A percentile compares a stretch with the other conserved stretches of the same genome.
phyloP scores from a whole-genome alignment of 2,888 invertebrate genomes.

The Drosophila monieri region DNA sequence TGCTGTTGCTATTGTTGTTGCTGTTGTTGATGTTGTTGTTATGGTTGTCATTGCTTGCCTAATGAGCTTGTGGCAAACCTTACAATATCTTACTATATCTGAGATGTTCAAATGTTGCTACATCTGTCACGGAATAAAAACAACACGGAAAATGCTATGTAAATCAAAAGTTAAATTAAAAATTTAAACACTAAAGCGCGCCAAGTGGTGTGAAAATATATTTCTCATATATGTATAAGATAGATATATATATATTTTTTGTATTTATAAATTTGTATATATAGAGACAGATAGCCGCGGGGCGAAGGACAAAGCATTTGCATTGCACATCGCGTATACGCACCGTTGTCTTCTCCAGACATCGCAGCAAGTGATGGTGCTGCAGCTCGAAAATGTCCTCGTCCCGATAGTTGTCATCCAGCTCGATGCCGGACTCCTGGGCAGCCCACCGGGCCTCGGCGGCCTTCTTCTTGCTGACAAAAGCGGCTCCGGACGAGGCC shows the following conservation, averaged over 20 bases:
- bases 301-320: conserved; percentile 6
- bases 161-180: conserved; percentile 46
- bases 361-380: conserved; percentile 98
- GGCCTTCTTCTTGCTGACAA: conserved; percentile 99
- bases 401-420: conserved; percentile 94
- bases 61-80: conserved; percentile 70
- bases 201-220: conserved; percentile 22
- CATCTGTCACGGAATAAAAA: conserved; percentile 70
- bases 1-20: conserved; percentile 30
- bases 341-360: conserved; percentile 99
- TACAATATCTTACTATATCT: conserved; percentile 65
- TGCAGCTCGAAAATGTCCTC: conserved; percentile 99
- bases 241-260: conserved; percentile 12
- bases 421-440: conserved; percentile 95
- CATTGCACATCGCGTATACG: conserved; percentile 77
- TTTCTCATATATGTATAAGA: conserved; percentile 19
- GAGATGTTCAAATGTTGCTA: conserved; percentile 75
- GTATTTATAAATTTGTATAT: background rate
- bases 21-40: conserved; percentile 31
- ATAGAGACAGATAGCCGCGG: conserved; percentile 12
- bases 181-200: conserved; percentile 39
- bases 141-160: conserved; percentile 48
- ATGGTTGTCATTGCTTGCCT: conserved; percentile 73
- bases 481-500: conserved; percentile 99
- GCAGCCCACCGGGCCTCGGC: conserved; percentile 97